Conservation (phyloP, 2,797 vertebrate genomes). For the Microcaecilia unicolor region DNA sequence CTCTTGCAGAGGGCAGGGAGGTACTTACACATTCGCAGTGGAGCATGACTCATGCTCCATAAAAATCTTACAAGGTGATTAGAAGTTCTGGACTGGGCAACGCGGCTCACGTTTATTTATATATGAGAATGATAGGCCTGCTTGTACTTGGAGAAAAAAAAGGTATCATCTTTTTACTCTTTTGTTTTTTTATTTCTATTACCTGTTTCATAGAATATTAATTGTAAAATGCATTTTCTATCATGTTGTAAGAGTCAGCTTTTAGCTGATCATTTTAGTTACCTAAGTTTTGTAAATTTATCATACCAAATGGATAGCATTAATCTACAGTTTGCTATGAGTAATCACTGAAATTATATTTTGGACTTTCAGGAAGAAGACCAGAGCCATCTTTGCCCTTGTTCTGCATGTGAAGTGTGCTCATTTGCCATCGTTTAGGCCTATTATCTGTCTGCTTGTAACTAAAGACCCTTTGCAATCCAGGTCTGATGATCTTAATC, state of each 20-base stretch:
- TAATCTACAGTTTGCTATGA: conserved; percentile 23
- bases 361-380: conserved; percentile 20
- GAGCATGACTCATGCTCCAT: too few species aligned
- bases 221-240: conserved; percentile 28
- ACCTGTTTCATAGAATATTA: conserved; percentile 17
- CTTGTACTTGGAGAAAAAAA: too few species aligned
- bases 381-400: conserved; percentile 17
- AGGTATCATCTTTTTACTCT: too few species aligned
- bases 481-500: conserved; percentile 44
- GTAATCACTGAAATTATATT: conserved; percentile 29
- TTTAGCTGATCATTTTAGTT: conserved; percentile 37
- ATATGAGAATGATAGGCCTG: too few species aligned
- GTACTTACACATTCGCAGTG: too few species aligned
- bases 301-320: conserved; percentile 34
- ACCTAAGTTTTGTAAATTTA: conserved; percentile 47
- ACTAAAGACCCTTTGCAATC: conserved; percentile 32
- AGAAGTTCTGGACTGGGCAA: too few species aligned
- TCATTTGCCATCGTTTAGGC: conserved; percentile 30
- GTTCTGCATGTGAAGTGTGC: conserved; percentile 25
- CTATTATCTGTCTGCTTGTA: conserved; percentile 38
- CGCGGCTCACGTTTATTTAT: too few species aligned
- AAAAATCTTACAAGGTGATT: too few species aligned
- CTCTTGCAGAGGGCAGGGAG: too few species aligned
- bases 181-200: too few species aligned
- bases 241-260: conserved; percentile 22